These are phyloP conservation scores for Leptestheria dahalacensis DNA, from an alignment of 1,140 invertebrate genomes.

Conservation along the genomic window DNA sequence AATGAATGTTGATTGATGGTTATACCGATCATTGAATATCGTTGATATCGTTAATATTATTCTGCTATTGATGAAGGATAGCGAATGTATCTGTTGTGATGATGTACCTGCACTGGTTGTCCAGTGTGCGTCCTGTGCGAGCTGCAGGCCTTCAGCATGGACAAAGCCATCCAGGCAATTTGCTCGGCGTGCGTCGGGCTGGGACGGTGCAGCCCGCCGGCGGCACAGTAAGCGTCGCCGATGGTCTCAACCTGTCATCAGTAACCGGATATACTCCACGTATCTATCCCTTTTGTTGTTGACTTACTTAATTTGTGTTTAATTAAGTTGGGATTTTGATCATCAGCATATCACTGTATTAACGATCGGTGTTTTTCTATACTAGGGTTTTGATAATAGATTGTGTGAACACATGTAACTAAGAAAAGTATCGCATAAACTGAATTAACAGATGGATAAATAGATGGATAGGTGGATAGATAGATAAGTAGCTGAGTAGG, in stretches of 20 bases:
- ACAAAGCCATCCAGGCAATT: constrained; percentile 85
- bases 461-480: no score
- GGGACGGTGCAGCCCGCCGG: constrained; percentile 69
- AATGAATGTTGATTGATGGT: no score
- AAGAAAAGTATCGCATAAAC: no score
- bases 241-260: constrained; percentile 68
- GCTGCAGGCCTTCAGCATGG: constrained; percentile 78
- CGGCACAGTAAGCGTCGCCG: constrained; percentile 89
- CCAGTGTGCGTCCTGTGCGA: constrained; percentile 77
- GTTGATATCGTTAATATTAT: no score
- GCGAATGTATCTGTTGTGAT: neutral
- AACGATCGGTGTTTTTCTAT: no score
- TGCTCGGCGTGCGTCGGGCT: constrained; percentile 76
- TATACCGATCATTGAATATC: no score
- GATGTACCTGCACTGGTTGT: constrained; percentile 63
- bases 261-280: neutral
- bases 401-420: no score
- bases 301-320: no score
- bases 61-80: neutral
- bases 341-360: neutral
- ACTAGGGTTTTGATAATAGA: no score
- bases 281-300: neutral
- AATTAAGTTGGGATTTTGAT: no score
- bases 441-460: no score
- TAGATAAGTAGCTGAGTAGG: no score